Conservation (phyloP, 1,140 invertebrate species). For the Lethrus apterus region DNA sequence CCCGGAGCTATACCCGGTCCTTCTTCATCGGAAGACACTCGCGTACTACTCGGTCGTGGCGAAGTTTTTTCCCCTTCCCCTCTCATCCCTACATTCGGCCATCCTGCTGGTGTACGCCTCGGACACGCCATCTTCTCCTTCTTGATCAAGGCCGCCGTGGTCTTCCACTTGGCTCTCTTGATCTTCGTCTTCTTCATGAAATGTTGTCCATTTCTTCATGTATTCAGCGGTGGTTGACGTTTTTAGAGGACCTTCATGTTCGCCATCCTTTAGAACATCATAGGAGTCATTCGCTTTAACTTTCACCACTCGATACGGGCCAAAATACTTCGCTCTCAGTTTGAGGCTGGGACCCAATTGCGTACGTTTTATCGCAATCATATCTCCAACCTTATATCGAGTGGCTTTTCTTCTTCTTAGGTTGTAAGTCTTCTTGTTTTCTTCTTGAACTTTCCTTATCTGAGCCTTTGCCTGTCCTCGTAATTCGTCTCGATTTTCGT, state of each 20-base stretch:
- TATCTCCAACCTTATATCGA: constrained; percentile 31
- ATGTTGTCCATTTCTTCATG: constrained; percentile 33
- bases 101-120: too few species aligned
- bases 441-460: constrained; percentile 31
- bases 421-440: constrained; percentile 32
- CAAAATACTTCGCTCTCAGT: constrained; percentile 36
- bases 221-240: constrained; percentile 31
- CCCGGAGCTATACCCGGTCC: too few species aligned
- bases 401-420: constrained; percentile 15
- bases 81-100: too few species aligned
- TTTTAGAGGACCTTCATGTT: constrained; percentile 26
- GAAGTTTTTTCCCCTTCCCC: too few species aligned
- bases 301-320: constrained; percentile 34
- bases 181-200: too few species aligned
- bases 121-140: too few species aligned
- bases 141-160: too few species aligned
- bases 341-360: constrained; percentile 36
- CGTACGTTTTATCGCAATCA: constrained; percentile 39
- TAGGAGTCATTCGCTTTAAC: constrained; percentile 32
- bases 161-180: too few species aligned
- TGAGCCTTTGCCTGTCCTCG: constrained; percentile 25
- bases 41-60: too few species aligned
- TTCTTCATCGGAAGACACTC: too few species aligned
- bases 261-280: constrained; percentile 26
- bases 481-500: constrained; percentile 22